Evolutionary conservation across 53 echinoderm and acorn worm genomes (phyloP).

Genomic region (Temnopleurus reevesii): DNA sequence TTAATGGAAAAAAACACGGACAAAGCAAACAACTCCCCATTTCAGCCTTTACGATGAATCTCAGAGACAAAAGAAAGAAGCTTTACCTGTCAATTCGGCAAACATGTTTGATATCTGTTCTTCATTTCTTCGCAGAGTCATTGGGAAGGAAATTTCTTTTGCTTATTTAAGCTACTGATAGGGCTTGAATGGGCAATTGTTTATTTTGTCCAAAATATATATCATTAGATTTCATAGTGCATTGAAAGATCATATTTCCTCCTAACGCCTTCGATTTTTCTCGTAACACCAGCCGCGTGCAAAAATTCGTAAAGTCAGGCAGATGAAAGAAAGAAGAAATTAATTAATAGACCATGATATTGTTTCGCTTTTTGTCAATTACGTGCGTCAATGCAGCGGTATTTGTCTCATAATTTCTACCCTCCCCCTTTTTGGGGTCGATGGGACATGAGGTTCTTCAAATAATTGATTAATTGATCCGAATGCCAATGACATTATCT

Average conservation of each 20-base stretch:
- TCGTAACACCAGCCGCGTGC: constrained; percentile 23
- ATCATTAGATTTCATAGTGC: too few relatives aligned
- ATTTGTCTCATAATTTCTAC: constrained; percentile 35
- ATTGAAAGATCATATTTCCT: not conserved
- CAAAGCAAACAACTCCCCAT: too few relatives aligned
- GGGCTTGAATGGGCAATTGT: too few relatives aligned
- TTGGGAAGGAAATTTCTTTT: too few relatives aligned
- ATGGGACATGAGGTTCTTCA: constrained; percentile 16
- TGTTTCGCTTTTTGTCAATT: constrained; percentile 46
- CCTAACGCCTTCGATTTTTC: constrained; percentile 37
- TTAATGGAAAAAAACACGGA: too few relatives aligned
- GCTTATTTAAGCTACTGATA: too few relatives aligned
- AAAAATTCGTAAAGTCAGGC: constrained; percentile 47
- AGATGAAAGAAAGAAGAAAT: constrained; percentile 18
- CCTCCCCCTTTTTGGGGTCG: constrained; percentile 28
- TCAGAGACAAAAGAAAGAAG: too few relatives aligned
- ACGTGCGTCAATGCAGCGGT: constrained; percentile 46
- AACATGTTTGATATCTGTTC: too few relatives aligned
- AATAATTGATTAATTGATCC: constrained; percentile 36
- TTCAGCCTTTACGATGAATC: too few relatives aligned
- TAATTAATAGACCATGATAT: constrained; percentile 45
- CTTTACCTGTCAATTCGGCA: too few relatives aligned
- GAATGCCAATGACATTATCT: constrained; percentile 36
- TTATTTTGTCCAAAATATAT: too few relatives aligned
- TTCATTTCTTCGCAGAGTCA: too few relatives aligned